Evolutionary conservation across 1,140 invertebrate species (phyloP).

Genomic region (Nephotettix cincticeps): DNA sequence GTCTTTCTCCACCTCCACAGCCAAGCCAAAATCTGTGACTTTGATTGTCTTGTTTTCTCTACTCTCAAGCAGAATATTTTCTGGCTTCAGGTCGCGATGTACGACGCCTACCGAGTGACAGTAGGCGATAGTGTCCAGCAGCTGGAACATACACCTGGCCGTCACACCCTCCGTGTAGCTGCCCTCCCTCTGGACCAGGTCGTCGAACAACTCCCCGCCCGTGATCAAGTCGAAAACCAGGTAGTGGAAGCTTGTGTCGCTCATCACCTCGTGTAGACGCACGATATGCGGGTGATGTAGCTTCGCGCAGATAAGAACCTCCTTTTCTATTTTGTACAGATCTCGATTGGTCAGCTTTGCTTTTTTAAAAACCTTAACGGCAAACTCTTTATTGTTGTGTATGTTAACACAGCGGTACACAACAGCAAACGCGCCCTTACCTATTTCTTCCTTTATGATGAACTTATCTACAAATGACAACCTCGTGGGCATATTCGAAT

Average conservation of each 20-base stretch:
- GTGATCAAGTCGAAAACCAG: background rate
- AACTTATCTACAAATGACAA: too few species aligned
- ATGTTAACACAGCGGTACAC: background rate
- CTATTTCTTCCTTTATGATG: background rate
- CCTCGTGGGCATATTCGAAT: too few species aligned
- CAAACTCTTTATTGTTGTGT: background rate
- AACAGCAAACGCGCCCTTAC: background rate
- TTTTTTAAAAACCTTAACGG: background rate
- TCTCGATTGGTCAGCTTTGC: background rate
- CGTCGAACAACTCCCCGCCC: constrained; percentile 6
- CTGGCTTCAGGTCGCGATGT: constrained; percentile 93
- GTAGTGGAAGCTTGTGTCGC: background rate
- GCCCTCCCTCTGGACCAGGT: background rate
- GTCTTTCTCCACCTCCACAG: constrained; percentile 36
- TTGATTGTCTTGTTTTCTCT: constrained; percentile 76
- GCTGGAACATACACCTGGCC: constrained; percentile 55
- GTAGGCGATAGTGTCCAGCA: constrained; percentile 89
- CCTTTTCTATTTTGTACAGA: background rate
- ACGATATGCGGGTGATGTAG: background rate
- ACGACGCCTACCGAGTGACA: constrained; percentile 86
- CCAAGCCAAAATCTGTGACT: constrained; percentile 23
- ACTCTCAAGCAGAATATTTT: constrained; percentile 83
- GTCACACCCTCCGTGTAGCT: constrained; percentile 2
- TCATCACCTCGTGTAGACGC: background rate
- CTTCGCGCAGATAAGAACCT: background rate